A percentile compares a stretch with the other conserved stretches of the same genome.
These are phyloP conservation scores for Smithornis capensis DNA, from an alignment of 2,113 vertebrate species.

Conservation along the genomic window DNA sequence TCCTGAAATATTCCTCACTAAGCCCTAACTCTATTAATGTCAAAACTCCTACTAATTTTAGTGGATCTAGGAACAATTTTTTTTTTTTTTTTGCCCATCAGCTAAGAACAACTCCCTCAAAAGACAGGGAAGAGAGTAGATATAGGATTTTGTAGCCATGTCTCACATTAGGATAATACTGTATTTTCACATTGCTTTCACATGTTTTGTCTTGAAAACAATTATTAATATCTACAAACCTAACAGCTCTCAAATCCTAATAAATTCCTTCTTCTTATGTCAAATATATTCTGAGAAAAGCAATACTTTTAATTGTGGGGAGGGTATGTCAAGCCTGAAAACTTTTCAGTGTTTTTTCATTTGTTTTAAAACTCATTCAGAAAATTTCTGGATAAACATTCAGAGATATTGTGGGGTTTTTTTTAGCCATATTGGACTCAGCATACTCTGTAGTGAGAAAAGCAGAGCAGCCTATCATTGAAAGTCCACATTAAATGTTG, in stretches of 20 bases:
- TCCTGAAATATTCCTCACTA: conserved; percentile 21
- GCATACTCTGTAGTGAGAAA: not conserved
- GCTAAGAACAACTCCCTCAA: not conserved
- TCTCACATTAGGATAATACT: not conserved
- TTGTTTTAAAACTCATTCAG: not conserved
- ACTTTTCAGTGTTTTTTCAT: not conserved
- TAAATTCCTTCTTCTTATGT: not conserved
- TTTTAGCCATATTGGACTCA: not conserved
- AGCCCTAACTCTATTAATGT: not conserved
- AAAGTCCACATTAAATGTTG: not conserved
- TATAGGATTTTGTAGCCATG: not conserved
- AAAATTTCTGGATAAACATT: not conserved
- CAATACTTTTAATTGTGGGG: not conserved
- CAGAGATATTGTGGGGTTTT: not conserved
- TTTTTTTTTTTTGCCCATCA: not conserved
- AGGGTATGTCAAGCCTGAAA: not conserved
- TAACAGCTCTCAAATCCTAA: not conserved
- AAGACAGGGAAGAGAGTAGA: not conserved
- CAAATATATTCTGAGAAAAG: not conserved
- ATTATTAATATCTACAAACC: not conserved
- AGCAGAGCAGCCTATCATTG: not conserved
- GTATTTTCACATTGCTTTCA: not conserved
- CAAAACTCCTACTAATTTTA: not conserved
- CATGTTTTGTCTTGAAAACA: not conserved
- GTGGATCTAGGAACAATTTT: not conserved